These are phyloP conservation scores for Cyprinodon variegatus DNA, from an alignment of 2,113 vertebrate species.

Conservation along the genomic window DNA sequence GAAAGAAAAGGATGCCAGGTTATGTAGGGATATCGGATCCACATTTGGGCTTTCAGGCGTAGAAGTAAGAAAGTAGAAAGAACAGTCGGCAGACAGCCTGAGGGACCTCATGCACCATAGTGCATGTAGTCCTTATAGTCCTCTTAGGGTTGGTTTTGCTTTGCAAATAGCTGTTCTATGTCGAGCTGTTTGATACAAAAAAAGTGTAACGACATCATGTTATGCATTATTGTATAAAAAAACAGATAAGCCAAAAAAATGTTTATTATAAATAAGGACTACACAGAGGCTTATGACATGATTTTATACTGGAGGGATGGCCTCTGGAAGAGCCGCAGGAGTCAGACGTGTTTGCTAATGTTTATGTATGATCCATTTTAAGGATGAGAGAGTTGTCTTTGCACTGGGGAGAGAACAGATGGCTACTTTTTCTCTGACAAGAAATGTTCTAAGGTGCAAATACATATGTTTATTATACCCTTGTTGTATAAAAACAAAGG, in stretches of 20 bases:
- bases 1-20: constrained; percentile 50
- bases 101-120: not conserved
- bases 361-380: not conserved
- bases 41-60: constrained; percentile 43
- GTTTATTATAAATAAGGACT: not conserved
- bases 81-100: not conserved
- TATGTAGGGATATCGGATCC: constrained; percentile 37
- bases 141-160: not conserved
- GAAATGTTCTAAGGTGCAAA: not conserved
- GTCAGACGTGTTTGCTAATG: not conserved
- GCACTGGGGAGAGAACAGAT: too few species aligned
- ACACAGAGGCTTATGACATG: not conserved
- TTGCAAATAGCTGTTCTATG: not conserved
- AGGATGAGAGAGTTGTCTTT: not conserved
- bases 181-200: not conserved
- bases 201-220: not conserved
- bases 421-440: not conserved
- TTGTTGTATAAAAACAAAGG: too few species aligned
- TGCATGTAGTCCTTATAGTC: too few species aligned
- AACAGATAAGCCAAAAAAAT: not conserved
- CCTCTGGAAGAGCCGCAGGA: not conserved
- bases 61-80: constrained; percentile 9
- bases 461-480: too few species aligned
- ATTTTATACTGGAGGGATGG: not conserved
- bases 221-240: not conserved